Percentiles rank a stretch among this genome's conserved stretches.
These are phyloP conservation scores for Dicrurus megarhynchus DNA, from an alignment of 2,113 vertebrate species.

Conservation along the genomic window DNA sequence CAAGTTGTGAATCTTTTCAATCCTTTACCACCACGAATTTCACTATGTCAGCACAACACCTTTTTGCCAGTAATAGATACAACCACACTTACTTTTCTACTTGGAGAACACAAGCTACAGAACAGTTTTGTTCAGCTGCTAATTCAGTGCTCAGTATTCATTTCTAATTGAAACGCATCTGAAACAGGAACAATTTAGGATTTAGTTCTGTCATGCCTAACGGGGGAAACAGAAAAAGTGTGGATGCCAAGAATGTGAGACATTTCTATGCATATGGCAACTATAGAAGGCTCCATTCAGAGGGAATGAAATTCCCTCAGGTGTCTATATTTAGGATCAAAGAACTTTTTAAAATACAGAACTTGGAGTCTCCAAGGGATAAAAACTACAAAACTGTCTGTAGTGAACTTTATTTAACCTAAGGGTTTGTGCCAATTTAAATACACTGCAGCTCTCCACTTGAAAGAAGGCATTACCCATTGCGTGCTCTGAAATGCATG, in stretches of 20 bases:
- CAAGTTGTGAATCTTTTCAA: not conserved
- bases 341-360: slow-evolving; percentile 71
- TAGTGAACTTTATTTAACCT: slow-evolving; percentile 75
- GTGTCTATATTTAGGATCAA: slow-evolving; percentile 78
- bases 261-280: slow-evolving; percentile 59
- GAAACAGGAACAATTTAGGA: slow-evolving; percentile 27
- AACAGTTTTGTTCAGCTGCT: not conserved
- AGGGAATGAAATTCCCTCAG: slow-evolving; percentile 66
- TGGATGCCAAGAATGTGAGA: slow-evolving; percentile 60
- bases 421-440: slow-evolving; percentile 76
- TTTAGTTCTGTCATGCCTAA: slow-evolving; percentile 18
- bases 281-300: slow-evolving; percentile 54
- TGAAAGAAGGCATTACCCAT: slow-evolving; percentile 71
- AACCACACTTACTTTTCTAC: not conserved
- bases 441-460: slow-evolving; percentile 68
- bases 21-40: not conserved
- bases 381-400: slow-evolving; percentile 69
- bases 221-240: slow-evolving; percentile 3
- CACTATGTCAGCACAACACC: not conserved
- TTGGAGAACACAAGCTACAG: not conserved
- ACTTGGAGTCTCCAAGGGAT: slow-evolving; percentile 67
- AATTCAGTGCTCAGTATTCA: not conserved
- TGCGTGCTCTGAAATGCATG: slow-evolving; percentile 69
- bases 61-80: not conserved
- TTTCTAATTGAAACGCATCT: slow-evolving; percentile 18